Conservation (phyloP, 2,797 vertebrate genomes). For the Adrianichthys oophorus region DNA sequence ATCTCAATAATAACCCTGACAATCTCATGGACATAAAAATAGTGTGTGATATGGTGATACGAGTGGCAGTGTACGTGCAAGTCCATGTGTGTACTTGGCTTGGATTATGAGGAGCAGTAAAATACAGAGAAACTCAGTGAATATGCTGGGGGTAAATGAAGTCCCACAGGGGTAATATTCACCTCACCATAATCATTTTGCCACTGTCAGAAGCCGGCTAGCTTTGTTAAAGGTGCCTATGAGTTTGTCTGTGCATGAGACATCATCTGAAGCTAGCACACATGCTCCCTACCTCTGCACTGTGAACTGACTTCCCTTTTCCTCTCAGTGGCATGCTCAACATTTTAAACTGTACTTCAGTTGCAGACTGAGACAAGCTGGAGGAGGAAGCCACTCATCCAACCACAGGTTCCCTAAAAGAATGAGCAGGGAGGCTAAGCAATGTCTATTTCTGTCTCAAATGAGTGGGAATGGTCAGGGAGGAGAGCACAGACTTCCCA, state of each 20-base stretch:
- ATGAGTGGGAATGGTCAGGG: conserved; percentile 67
- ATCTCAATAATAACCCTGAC: conserved; percentile 80
- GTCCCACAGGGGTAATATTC: conserved; percentile 82
- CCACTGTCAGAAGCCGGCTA: conserved; percentile 77
- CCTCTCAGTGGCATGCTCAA: conserved; percentile 60
- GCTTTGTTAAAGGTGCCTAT: conserved; percentile 63
- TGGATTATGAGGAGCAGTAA: conserved; percentile 82
- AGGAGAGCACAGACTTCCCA: conserved; percentile 58
- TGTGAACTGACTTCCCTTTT: conserved; percentile 48
- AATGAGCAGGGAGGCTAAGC: conserved; percentile 73
- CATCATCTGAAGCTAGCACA: conserved; percentile 47
- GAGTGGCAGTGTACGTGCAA: conserved; percentile 39
- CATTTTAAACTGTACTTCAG: conserved; percentile 64
- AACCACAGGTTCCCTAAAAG: conserved; percentile 69
- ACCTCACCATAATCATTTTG: conserved; percentile 79
- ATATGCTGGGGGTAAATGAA: conserved; percentile 85
- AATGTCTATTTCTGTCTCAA: conserved; percentile 69
- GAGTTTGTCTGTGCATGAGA: conserved; percentile 27
- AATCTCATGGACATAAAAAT: conserved; percentile 75
- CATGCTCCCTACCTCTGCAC: conserved; percentile 18
- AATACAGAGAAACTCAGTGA: conserved; percentile 80
- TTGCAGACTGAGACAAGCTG: conserved; percentile 52
- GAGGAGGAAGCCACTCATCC: conserved; percentile 71
- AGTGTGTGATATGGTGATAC: conserved; percentile 68
- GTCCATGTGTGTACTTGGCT: conserved; percentile 54